Evolutionary conservation across 2,797 vertebrate species (phyloP).

Genomic region (Coracias cyanogaster): DNA sequence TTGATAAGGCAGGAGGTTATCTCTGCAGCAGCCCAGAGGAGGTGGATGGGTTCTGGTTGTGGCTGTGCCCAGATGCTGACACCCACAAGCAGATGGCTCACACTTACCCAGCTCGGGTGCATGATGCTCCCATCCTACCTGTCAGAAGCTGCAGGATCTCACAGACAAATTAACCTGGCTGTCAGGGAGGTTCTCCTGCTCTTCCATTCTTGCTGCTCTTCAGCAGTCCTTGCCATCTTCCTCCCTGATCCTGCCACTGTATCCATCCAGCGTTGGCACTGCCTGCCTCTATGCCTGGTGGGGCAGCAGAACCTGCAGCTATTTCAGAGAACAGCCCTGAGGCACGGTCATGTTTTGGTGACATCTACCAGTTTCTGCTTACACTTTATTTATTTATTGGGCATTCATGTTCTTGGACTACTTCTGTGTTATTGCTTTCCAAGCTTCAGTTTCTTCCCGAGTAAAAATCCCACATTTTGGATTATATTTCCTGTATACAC

Average conservation of each 20-base stretch:
- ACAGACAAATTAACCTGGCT: background rate
- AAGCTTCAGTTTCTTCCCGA: background rate
- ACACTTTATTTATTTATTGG: background rate
- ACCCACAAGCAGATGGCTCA: rapidly evolving
- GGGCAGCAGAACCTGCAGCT: background rate
- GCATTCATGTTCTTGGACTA: background rate
- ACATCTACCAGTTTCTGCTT: background rate
- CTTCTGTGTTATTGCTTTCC: background rate
- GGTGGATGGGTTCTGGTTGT: rapidly evolving
- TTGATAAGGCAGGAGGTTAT: rapidly evolving
- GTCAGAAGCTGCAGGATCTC: background rate
- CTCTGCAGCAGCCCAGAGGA: background rate
- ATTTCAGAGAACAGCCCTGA: background rate
- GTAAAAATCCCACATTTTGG: background rate
- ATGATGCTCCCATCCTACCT: background rate
- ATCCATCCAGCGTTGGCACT: background rate
- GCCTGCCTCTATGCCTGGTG: background rate
- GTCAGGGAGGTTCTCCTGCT: background rate
- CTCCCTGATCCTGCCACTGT: background rate
- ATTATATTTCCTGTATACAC: background rate
- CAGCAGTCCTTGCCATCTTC: background rate
- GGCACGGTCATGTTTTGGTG: background rate
- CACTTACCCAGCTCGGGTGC: rapidly evolving
- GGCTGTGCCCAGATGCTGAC: rapidly evolving
- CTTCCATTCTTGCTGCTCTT: background rate